Percentiles rank a stretch among this genome's conserved stretches.
Evolutionary conservation across 2,797 vertebrate genomes (phyloP).

Genomic region (Ataeniobius toweri): DNA sequence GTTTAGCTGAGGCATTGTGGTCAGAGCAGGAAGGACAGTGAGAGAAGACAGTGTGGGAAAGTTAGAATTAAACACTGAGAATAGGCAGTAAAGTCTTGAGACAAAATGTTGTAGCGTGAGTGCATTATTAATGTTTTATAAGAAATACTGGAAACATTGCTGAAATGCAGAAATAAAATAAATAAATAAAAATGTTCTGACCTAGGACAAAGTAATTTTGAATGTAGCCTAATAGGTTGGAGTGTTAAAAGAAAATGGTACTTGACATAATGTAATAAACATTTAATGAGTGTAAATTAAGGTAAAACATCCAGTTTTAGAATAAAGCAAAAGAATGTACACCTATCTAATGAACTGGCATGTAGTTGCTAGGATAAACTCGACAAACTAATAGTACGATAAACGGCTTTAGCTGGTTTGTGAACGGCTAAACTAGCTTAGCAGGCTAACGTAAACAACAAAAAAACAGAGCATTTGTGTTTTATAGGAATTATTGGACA

Average conservation of each 20-base stretch:
- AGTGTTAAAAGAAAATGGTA: background rate
- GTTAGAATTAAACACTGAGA: conserved; percentile 2
- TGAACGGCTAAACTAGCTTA: background rate
- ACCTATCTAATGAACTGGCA: background rate
- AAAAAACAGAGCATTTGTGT: background rate
- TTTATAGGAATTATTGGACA: background rate
- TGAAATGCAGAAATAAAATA: background rate
- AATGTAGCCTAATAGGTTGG: background rate
- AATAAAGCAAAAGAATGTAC: background rate
- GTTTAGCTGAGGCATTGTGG: conserved; percentile 26
- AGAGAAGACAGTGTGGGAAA: conserved; percentile 3
- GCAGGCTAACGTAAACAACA: background rate
- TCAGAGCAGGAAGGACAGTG: conserved; percentile 27
- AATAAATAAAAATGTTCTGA: background rate
- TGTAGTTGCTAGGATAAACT: background rate
- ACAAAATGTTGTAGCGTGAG: background rate
- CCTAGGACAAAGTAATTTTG: background rate
- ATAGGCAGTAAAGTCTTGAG: background rate
- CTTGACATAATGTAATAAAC: background rate
- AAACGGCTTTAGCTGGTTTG: background rate
- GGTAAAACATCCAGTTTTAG: background rate
- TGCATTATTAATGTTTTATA: background rate
- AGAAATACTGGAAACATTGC: background rate
- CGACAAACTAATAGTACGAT: background rate
- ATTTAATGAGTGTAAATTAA: background rate